phyloP scores from a whole-genome alignment of 2,113 vertebrate genomes.

The Sylvicapra grimmia region DNA sequence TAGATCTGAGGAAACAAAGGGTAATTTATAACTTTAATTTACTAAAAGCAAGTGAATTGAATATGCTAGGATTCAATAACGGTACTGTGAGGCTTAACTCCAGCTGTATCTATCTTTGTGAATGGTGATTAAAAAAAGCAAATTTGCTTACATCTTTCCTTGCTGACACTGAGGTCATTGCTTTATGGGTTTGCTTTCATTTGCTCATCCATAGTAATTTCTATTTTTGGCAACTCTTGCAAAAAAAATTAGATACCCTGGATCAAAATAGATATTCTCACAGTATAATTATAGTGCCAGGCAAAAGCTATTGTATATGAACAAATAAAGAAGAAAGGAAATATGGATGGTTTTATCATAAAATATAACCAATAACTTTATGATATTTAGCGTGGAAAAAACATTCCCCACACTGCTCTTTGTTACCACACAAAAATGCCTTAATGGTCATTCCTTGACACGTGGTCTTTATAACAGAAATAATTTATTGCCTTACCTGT shows the following conservation, averaged over 20 bases:
- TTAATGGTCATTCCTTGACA: conserved; percentile 71
- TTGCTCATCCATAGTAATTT: conserved; percentile 78
- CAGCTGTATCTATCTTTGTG: conserved; percentile 75
- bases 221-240: conserved; percentile 76
- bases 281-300: conserved; percentile 64
- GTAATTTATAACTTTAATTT: conserved; percentile 76
- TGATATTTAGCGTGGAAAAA: conserved; percentile 74
- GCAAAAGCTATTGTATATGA: background rate
- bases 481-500: conserved; percentile 80
- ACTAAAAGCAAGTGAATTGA: conserved; percentile 77
- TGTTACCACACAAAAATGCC: conserved; percentile 72
- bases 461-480: conserved; percentile 73
- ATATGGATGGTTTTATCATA: conserved; percentile 66
- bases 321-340: background rate
- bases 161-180: conserved; percentile 78
- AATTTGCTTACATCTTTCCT: conserved; percentile 79
- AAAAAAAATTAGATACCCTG: conserved; percentile 76
- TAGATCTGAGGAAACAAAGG: conserved; percentile 71
- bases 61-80: conserved; percentile 72
- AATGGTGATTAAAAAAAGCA: conserved; percentile 79
- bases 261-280: conserved; percentile 75
- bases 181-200: conserved; percentile 80
- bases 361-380: conserved; percentile 74
- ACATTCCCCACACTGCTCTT: conserved; percentile 68
- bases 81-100: conserved; percentile 65